Evolutionary conservation across 2,797 vertebrate genomes (phyloP), one percentile per base, ranked within the genome.

Genomic region (Parotocinclus haroldoi): DNA sequence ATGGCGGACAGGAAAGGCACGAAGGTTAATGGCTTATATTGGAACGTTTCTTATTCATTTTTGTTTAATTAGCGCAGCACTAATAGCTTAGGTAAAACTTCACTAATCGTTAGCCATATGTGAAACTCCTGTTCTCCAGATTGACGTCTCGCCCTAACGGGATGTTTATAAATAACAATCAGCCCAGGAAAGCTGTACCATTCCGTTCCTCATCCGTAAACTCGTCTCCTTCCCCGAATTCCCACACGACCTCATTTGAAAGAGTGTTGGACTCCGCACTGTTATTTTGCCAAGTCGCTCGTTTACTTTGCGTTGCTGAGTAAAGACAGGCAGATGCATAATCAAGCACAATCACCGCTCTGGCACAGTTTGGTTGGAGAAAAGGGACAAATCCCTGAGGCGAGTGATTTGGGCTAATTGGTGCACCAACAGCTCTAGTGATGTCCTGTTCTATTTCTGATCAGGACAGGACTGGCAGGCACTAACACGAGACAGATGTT

Each of bases 141-240:
- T 27, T 27, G 27, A 27, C 5, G 27, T 5, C 27, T 27, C 27
- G 27, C 27, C 5, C 27, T 27, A 27, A 27, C 27, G 5, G 27
- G 27, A 27, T 27, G 27, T 27, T 27, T 27, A 27, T 27, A 27
- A 27, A 27, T 5, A 27, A 2, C 2, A 27, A 27, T 27, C 27
- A 27, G 27, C 27, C 27, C 27, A 2, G 27, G 5, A 27, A 2
- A 5, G 27, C 27, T 27, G 27, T 27, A 27, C 2, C 2, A 27
- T 27, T 27, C 27, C 13, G 70, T 76, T 73, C 44, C 44, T 46
- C 46, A 7, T 55, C 42, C 66, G 63, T 73, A 73, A 72, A 66
- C 61, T 66, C 44, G 45, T 69, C 64, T 58, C 61, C 67, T 50
- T 38, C 42, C 68, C 44, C 67, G 73, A 78, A 81, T 84, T 73